These are phyloP conservation scores for Centrocercus urophasianus DNA, from an alignment of 2,113 vertebrate genomes.

Conservation along the genomic window DNA sequence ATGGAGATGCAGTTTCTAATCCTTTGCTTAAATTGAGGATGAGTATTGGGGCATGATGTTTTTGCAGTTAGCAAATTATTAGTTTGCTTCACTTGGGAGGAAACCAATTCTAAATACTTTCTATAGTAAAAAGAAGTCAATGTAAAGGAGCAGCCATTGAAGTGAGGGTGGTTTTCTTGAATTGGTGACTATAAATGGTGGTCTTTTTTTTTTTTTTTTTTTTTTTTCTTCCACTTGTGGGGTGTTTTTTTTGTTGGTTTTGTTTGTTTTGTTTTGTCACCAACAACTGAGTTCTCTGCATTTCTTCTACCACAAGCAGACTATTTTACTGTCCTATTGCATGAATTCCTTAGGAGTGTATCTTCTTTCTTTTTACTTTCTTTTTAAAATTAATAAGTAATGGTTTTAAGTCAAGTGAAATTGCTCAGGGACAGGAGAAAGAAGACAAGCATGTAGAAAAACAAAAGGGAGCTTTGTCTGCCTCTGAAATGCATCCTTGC, in stretches of 20 bases:
- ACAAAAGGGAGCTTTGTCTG: neutral
- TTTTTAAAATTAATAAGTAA: neutral
- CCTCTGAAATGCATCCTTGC: neutral
- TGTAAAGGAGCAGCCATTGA: neutral
- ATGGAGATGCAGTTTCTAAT: fast-evolving
- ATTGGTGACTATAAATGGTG: fast-evolving
- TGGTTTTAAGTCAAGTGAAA: neutral
- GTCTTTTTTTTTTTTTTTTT: neutral
- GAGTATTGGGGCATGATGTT: neutral
- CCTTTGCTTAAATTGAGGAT: neutral
- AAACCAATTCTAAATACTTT: too few species aligned
- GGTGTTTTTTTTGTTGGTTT: too few species aligned
- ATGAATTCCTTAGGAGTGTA: neutral
- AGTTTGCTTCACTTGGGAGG: neutral
- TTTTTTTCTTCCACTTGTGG: neutral
- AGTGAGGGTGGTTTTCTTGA: neutral
- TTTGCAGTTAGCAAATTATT: neutral
- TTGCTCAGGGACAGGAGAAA: neutral
- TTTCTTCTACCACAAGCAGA: neutral
- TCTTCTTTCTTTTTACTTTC: neutral
- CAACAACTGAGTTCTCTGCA: neutral
- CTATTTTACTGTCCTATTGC: neutral
- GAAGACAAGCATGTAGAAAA: neutral
- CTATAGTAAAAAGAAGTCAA: neutral
- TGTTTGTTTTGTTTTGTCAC: neutral